These are phyloP conservation scores for Muscina levida DNA, from an alignment of 2,888 invertebrate genomes.

Conservation along the genomic window DNA sequence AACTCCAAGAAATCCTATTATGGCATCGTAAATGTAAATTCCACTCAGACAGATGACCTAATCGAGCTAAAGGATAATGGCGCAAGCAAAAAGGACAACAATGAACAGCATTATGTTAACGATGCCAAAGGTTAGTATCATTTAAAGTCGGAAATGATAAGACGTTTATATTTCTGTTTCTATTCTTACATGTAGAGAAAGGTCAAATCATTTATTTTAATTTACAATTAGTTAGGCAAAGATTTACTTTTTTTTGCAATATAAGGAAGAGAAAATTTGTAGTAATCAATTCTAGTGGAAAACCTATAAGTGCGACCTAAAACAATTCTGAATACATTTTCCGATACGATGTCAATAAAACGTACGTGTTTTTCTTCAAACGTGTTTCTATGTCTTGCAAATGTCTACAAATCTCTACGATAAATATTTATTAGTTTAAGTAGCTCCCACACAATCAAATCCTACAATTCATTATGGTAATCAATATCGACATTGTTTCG, in stretches of 20 bases:
- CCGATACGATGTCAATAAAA: too few species aligned
- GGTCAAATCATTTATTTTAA: conserved; percentile 7
- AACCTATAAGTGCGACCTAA: too few species aligned
- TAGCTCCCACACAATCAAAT: conserved; percentile 1
- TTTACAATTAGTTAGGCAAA: not conserved
- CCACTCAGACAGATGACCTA: conserved; percentile 32
- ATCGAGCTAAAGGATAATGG: conserved; percentile 26
- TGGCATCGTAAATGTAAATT: conserved; percentile 59
- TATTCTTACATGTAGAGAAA: not conserved
- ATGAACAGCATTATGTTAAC: conserved; percentile 13
- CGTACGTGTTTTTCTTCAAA: too few species aligned
- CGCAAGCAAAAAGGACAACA: conserved; percentile 42
- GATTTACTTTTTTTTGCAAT: too few species aligned
- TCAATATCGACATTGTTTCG: too few species aligned
- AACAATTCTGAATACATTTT: too few species aligned
- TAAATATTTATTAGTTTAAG: too few species aligned
- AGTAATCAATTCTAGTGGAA: too few species aligned
- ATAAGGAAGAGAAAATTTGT: too few species aligned
- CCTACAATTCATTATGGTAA: not conserved
- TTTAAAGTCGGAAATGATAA: too few species aligned
- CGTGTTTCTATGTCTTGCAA: too few species aligned
- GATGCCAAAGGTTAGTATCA: conserved; percentile 33
- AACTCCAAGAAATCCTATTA: conserved; percentile 61
- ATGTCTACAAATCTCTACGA: too few species aligned
- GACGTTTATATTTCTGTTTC: not conserved